A percentile compares a stretch with the other conserved stretches of the same genome.
These are phyloP conservation scores for Planococcus citri DNA, from an alignment of 1,140 invertebrate species.

Conservation along the genomic window DNA sequence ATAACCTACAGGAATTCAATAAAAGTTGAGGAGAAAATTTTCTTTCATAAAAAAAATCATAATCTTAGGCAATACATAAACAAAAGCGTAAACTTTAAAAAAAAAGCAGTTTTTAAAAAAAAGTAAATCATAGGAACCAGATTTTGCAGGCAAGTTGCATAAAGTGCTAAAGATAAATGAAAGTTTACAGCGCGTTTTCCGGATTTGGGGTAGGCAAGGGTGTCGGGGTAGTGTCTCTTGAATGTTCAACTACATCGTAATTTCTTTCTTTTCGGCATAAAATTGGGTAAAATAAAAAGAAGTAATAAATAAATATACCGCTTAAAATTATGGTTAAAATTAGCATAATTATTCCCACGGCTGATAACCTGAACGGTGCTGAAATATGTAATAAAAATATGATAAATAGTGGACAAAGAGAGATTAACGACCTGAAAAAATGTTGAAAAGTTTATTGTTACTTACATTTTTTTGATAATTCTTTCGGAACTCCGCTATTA, in stretches of 20 bases:
- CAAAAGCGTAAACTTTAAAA: background rate
- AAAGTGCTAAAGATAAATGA: background rate
- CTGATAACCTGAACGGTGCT: background rate
- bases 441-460: background rate
- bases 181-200: background rate
- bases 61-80: background rate
- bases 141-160: background rate
- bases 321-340: background rate
- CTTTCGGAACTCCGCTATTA: background rate
- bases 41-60: background rate
- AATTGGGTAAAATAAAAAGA: conserved; percentile 46
- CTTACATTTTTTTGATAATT: background rate
- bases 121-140: background rate
- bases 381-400: background rate
- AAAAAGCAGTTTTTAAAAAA: background rate
- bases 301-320: conserved; percentile 44
- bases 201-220: background rate
- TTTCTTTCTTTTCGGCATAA: conserved; percentile 43
- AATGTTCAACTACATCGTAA: conserved; percentile 45
- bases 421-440: too few species aligned
- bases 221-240: conserved; percentile 27
- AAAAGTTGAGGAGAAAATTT: too few species aligned
- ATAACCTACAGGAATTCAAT: too few species aligned
- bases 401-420: background rate
- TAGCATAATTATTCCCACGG: background rate